A percentile compares a stretch with the other conserved stretches of the same genome.
Evolutionary conservation across 2,888 invertebrate species (phyloP).

Genomic region (Netelia melanura): DNA sequence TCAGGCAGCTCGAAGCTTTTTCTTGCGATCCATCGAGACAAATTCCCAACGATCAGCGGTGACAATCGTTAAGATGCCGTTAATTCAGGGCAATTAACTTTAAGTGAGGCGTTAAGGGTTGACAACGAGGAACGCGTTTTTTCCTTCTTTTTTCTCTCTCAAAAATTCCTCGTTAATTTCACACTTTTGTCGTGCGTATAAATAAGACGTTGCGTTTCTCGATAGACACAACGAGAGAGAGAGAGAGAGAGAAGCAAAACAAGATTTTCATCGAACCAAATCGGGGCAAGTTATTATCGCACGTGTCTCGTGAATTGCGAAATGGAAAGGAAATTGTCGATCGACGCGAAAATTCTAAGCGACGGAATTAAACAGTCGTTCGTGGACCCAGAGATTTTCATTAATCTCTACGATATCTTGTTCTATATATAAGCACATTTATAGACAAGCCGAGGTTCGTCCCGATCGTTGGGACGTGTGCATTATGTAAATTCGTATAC

Average conservation of each 20-base stretch:
- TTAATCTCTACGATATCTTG: conserved; percentile 2
- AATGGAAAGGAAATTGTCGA: not conserved
- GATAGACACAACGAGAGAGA: no score
- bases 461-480: conserved; percentile 34
- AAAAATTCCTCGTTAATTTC: conserved; percentile 32
- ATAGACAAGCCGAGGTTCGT: conserved; percentile 14
- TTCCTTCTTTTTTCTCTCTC: not conserved
- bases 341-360: not conserved
- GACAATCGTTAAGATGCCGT: conserved; percentile 39
- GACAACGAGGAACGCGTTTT: conserved; percentile 24
- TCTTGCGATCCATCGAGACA: conserved; percentile 13
- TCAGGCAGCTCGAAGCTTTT: conserved; percentile 26
- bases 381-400: conserved; percentile 14
- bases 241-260: no score
- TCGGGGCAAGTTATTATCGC: not conserved
- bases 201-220: no score
- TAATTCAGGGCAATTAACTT: conserved; percentile 60
- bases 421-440: not conserved
- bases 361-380: not conserved
- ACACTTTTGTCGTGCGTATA: not conserved
- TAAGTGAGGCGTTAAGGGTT: conserved; percentile 52
- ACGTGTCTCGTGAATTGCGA: not conserved
- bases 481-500: conserved; percentile 45
- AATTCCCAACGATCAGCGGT: conserved; percentile 46
- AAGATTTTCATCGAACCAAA: no score